Base-by-base conservation (phyloP, 1,140 invertebrate genomes). In the Onthophagus taurus region DNA sequence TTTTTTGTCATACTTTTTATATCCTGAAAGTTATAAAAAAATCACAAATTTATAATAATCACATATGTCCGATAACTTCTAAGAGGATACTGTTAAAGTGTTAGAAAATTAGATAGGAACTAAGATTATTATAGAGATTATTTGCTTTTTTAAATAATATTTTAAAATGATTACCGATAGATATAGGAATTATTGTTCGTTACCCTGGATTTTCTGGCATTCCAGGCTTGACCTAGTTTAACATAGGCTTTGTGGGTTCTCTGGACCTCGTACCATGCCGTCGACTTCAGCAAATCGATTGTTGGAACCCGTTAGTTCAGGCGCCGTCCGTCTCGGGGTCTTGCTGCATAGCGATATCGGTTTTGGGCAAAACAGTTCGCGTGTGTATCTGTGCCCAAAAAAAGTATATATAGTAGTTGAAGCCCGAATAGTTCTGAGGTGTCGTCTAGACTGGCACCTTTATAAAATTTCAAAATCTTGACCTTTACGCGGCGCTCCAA, bases 271-370 rank as follows among this genome's bases (percentile, higher is more conserved):
- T 37, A n/a, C n/a, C n/a, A n/a, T n/a, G n/a, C n/a, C n/a, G n/a
- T n/a, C n/a, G 35, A 20, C 20, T 37, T 37, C 13, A 6, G 18
- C n/a, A 18, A 21, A 37, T 37, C 35, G 35, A 37, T 37, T 37
- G 35, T 21, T 37, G 35, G 35, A 37, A 37, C 35, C 35, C 18
- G 24, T 18, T 37, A 18, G 35, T 37, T 37, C 35, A 37, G 35
- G 35, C 35, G 35, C 35, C 35, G 35, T 37, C 35, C 16, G 17
- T 21, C 35, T 37, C 35, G 14, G 35, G 24, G 20, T 18, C n/a
- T 37, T 20, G 20, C 35, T 36, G 12, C 16, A n/a, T 37, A 12
- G 14, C 7, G 14, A 8, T 21, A 12, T 37, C 19, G 17, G 6
- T 37, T 37, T 37, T 20, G 35, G n/a, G 35, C n/a, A n/a, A n/a